Base-by-base conservation (phyloP, 2,888 invertebrate species). In the Caenorhabditis angaria region DNA sequence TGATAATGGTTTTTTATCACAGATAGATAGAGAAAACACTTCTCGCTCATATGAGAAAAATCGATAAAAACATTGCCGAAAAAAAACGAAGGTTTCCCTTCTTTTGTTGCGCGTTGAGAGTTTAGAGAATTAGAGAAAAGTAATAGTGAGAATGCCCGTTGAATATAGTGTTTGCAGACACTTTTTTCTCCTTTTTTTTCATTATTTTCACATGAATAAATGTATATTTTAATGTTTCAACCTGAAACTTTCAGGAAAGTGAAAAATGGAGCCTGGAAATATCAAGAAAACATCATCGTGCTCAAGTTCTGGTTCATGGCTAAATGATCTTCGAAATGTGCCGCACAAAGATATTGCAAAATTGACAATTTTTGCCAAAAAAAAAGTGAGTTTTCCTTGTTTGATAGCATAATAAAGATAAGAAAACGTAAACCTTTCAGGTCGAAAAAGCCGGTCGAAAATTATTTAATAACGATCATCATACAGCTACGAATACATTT, bases 291-390 rank as follows among this genome's bases (percentile, higher is more conserved):
- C 18, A 27, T 18, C 27, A 14, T 54, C 54, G 2, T 54, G 24
- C 18, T 54, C 54, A 1, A 8, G 27, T 25, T 10, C 22, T 27
- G 3, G 4, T 14, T 27, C 25, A 27, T 41, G 41, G 41, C 18
- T 41, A 41, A 41, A 41, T 41, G 28, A 54, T 27, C 27, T 54
- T 10, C 25, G n/a, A 50, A 20, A 54, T 24, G 54, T 27, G 54
- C 22, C 14, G 20, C 41, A 41, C 41, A 54, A 24, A 54, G 70
- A 70, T 53, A 22, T 70, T 53, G 57, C 47, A 6, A 70, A 70
- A 27, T 59, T 61, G 41, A 65, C n/a, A n/a, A n/a, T n/a, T n/a
- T n/a, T n/a, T n/a, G n/a, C n/a, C n/a, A n/a, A 65, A 24, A 65
- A 65, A 59, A 65, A 65, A 54, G 70, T 65, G 2, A 2, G 63